A percentile compares a stretch with the other conserved stretches of the same genome.
phyloP scores from a whole-genome alignment of 2,113 vertebrate species.

The Zosterops hypoxanthus region DNA sequence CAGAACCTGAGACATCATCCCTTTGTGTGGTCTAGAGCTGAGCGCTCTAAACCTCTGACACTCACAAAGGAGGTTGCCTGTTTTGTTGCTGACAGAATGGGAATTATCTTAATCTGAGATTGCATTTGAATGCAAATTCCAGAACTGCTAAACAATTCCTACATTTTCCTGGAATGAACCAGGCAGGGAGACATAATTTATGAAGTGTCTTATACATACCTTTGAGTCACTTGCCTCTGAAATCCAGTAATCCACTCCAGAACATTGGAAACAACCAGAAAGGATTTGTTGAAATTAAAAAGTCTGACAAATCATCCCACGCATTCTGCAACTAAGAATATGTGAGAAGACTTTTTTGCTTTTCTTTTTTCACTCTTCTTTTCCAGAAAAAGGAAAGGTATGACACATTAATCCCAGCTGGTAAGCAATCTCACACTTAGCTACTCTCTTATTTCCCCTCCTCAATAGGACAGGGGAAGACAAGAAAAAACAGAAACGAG shows the following conservation, averaged over 20 bases:
- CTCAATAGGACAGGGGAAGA: neutral
- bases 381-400: neutral
- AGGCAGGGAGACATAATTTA: neutral
- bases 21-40: neutral
- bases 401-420: neutral
- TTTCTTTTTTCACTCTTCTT: neutral
- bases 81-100: neutral
- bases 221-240: neutral
- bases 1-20: neutral
- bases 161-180: neutral
- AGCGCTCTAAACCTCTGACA: neutral
- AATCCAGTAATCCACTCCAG: neutral
- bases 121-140: neutral
- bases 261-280: neutral
- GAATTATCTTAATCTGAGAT: neutral
- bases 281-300: neutral
- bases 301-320: fast-evolving
- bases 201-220: neutral
- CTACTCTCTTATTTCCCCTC: neutral
- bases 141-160: neutral
- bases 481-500: neutral
- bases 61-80: fast-evolving
- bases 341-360: neutral
- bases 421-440: neutral
- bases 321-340: neutral